These are phyloP conservation scores for Megalopta genalis DNA, from an alignment of 1,140 invertebrate species.

Conservation along the genomic window DNA sequence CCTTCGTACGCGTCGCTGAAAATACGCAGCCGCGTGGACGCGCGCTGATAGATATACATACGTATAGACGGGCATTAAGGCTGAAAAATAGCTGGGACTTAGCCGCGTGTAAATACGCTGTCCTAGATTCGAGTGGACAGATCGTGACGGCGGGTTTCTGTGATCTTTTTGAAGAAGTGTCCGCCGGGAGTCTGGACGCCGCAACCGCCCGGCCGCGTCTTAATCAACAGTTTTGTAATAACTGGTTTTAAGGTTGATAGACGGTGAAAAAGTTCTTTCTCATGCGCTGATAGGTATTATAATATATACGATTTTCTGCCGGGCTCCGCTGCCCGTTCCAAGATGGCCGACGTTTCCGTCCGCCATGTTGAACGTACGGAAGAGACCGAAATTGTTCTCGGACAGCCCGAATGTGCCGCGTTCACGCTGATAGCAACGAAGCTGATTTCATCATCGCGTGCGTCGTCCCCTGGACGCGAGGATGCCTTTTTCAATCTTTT, in stretches of 20 bases:
- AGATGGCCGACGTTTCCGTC: too few species aligned
- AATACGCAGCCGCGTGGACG: slow-evolving; percentile 12
- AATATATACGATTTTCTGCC: not conserved
- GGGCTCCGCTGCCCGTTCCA: too few species aligned
- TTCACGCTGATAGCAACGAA: too few species aligned
- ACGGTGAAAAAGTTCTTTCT: not conserved
- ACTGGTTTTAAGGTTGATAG: not conserved
- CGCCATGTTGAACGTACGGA: too few species aligned
- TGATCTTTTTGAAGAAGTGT: not conserved
- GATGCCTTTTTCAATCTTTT: too few species aligned
- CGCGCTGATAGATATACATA: not conserved
- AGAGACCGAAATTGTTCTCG: too few species aligned
- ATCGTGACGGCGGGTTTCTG: not conserved
- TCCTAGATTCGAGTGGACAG: slow-evolving; percentile 23
- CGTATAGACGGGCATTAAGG: not conserved
- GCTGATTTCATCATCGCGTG: too few species aligned
- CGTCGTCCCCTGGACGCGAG: too few species aligned
- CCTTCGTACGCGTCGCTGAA: slow-evolving; percentile 4
- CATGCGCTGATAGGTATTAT: not conserved
- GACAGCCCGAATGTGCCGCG: too few species aligned
- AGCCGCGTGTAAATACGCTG: slow-evolving; percentile 30
- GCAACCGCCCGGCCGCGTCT: not conserved
- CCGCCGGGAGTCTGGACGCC: not conserved
- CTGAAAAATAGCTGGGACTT: slow-evolving; percentile 24
- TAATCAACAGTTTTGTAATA: slow-evolving; percentile 1